phyloP scores from a whole-genome alignment of 2,888 invertebrate genomes.

The Campaea margaritaria region DNA sequence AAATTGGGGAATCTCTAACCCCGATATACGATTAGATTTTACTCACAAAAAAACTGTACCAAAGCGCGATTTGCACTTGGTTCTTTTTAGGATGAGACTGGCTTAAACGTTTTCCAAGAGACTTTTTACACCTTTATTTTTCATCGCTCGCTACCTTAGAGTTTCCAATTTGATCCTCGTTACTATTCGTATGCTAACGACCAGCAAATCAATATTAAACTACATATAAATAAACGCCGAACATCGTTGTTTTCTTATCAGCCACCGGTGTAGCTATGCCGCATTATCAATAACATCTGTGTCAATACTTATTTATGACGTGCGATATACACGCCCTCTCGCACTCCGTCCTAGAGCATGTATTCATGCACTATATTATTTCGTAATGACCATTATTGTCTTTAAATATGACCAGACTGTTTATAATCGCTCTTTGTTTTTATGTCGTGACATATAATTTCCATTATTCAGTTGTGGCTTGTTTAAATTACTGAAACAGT shows the following conservation, averaged over 20 bases:
- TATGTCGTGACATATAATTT: slow-evolving; percentile 10
- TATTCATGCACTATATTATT: slow-evolving; percentile 10
- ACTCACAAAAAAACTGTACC: no score
- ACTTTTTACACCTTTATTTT: no score
- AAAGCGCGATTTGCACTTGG: no score
- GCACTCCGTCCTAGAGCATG: not conserved
- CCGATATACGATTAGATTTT: no score
- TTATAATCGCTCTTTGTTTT: slow-evolving; percentile 9
- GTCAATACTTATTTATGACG: slow-evolving; percentile 33
- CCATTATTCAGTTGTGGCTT: slow-evolving; percentile 15
- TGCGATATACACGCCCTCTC: slow-evolving; percentile 3
- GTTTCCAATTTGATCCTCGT: no score
- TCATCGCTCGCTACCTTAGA: no score
- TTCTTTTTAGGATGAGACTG: no score
- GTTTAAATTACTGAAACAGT: slow-evolving; percentile 15
- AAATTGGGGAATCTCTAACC: no score
- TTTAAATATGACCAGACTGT: slow-evolving; percentile 6
- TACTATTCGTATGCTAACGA: no score
- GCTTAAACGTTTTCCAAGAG: no score
- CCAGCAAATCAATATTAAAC: no score
- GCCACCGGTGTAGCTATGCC: slow-evolving; percentile 19
- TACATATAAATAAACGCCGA: slow-evolving; percentile 9
- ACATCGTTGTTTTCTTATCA: slow-evolving; percentile 25
- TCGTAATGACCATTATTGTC: slow-evolving; percentile 14
- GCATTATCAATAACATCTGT: slow-evolving; percentile 38